These are phyloP conservation scores for Adelges cooleyi DNA, from an alignment of 1,140 invertebrate genomes.

Conservation along the genomic window DNA sequence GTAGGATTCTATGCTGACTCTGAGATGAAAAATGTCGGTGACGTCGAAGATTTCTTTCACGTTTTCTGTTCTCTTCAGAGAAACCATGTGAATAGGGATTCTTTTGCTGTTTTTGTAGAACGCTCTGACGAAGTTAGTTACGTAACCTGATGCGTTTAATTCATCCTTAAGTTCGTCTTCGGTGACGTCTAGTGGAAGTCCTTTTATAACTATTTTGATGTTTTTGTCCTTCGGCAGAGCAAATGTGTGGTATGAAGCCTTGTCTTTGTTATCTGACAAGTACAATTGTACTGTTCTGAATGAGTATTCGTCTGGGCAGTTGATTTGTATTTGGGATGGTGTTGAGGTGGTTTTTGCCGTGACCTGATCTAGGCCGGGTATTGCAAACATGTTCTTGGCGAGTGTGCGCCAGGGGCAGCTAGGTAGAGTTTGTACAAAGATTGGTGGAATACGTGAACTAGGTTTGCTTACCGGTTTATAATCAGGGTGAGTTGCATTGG, in stretches of 20 bases:
- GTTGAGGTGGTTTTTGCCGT: background rate
- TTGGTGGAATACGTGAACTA: background rate
- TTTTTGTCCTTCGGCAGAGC: background rate
- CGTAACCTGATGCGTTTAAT: background rate
- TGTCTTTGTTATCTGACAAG: background rate
- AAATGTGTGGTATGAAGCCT: background rate
- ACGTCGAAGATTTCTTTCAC: background rate
- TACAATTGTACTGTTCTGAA: background rate
- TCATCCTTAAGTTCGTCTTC: background rate
- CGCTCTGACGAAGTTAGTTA: background rate
- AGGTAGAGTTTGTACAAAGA: background rate
- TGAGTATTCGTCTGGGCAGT: background rate
- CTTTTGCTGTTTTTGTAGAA: background rate
- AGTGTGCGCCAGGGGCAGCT: background rate
- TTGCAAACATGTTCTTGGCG: background rate
- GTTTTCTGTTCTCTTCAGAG: background rate
- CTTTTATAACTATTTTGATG: background rate
- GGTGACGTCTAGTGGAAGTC: background rate
- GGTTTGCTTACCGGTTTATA: background rate
- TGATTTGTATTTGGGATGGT: background rate
- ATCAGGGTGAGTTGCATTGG: background rate
- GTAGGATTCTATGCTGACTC: no score
- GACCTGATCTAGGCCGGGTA: background rate
- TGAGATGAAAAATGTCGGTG: background rate
- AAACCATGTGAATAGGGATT: background rate